Evolutionary conservation across 2,797 vertebrate species (phyloP).

Genomic region (Malurus leucopterus): DNA sequence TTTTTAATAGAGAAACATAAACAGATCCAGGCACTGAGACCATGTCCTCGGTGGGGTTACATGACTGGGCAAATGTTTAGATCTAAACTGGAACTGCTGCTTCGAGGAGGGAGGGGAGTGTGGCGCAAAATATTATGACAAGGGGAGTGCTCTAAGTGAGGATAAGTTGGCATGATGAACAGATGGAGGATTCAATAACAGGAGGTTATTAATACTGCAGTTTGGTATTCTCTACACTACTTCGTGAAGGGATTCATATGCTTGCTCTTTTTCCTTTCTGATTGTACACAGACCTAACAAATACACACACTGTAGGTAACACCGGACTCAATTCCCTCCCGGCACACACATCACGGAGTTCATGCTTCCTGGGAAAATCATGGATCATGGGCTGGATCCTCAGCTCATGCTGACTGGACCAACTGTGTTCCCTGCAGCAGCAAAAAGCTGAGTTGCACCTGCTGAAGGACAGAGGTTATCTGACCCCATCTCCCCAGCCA

Average conservation of each 20-base stretch:
- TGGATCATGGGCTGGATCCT: neutral
- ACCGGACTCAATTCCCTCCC: fast-evolving
- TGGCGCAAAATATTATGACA: conserved; percentile 67
- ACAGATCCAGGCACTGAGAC: neutral
- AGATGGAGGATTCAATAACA: conserved; percentile 69
- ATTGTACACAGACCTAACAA: neutral
- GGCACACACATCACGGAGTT: neutral
- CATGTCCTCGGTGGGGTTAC: conserved; percentile 20
- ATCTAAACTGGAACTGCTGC: conserved; percentile 55
- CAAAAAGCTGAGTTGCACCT: neutral
- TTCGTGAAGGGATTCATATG: conserved; percentile 59
- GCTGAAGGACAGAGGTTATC: conserved; percentile 18
- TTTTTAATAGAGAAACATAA: neutral
- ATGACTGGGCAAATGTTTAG: conserved; percentile 43
- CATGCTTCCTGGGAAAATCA: neutral
- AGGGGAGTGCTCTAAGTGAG: conserved; percentile 65
- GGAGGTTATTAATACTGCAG: conserved; percentile 70
- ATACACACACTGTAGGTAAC: neutral
- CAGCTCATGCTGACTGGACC: neutral
- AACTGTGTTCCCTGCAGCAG: neutral
- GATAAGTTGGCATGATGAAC: conserved; percentile 67
- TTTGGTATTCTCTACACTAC: conserved; percentile 58
- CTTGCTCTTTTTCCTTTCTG: conserved; percentile 63
- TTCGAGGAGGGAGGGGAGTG: conserved; percentile 50
- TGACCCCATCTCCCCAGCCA: neutral